Evolutionary conservation across 2,888 invertebrate genomes (phyloP).

Genomic region (Sicus ferrugineus): DNA sequence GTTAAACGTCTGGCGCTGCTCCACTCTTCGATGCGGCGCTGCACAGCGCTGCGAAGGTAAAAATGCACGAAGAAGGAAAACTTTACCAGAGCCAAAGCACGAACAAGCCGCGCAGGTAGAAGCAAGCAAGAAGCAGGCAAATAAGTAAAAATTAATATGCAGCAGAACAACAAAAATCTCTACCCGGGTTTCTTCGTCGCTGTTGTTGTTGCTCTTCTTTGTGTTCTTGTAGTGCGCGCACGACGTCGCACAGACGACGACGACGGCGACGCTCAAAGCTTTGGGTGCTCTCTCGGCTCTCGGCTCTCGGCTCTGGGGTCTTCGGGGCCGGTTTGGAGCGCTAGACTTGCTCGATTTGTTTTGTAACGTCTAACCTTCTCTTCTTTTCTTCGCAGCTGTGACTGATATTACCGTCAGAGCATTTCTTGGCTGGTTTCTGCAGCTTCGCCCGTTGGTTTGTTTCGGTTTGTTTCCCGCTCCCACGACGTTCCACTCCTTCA

Average conservation of each 20-base stretch:
- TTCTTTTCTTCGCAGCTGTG: not conserved
- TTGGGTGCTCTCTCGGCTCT: not conserved
- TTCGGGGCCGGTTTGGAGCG: slow-evolving; percentile 26
- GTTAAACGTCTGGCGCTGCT: slow-evolving; percentile 5
- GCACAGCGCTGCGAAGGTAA: slow-evolving; percentile 10
- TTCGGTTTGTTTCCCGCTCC: too few species aligned
- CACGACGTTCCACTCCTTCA: too few species aligned
- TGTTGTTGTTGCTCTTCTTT: slow-evolving; percentile 14
- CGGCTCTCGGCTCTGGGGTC: too few species aligned
- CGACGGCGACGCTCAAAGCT: not conserved
- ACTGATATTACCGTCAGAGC: not conserved
- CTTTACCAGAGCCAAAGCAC: not conserved
- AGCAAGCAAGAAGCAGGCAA: not conserved
- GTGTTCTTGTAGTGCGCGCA: slow-evolving; percentile 20
- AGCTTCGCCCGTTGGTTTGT: not conserved
- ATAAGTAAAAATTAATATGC: not conserved
- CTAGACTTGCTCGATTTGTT: not conserved
- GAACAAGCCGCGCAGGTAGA: not conserved
- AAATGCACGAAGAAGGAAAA: not conserved
- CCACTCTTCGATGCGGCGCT: not conserved
- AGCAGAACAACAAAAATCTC: too few species aligned
- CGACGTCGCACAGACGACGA: not conserved
- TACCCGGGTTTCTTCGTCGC: not conserved
- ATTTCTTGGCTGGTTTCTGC: not conserved
- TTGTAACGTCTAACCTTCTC: not conserved